Evolutionary conservation across 92 coral and sea anemone species (phyloP), one percentile per base, ranked within the genome.

Genomic region (Parazoanthus atlanticus): DNA sequence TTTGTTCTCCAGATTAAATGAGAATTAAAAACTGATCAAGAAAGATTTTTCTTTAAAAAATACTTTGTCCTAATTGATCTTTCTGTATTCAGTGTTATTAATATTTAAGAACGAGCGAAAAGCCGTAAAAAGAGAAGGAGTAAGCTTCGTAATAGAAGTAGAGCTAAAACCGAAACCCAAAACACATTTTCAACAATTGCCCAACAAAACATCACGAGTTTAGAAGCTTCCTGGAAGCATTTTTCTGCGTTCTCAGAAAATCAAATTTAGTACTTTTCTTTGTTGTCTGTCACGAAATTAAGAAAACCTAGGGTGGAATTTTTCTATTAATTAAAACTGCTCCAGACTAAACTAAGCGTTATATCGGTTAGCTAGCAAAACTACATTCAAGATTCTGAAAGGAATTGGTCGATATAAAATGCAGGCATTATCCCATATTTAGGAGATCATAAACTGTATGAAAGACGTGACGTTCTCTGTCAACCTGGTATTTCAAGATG

Each of bases 1-100:
- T 90, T 93, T 95, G 92, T 80, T 76, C 74, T 88, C 90, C 80
- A 91, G 93, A 88, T 89, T 91, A 93, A 91, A 93, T 90, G 88
- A 43, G 81, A 82, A 80, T 26, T 40, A 74, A 85, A 87, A 74
- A 86, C 29, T 43, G 33, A 61, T 43, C 80, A 82, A 76, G 70
- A 89, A 79, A 72, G 90, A 25, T 66, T 88, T n/a, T 82, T 86
- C 17, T 72, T 86, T 88, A 46, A 46, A 52, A 52, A 52, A 61
- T 23, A 61, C 74, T 80, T 84, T 73, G 43, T 17, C 76, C 89
- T 95, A 95, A 95, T 91, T 91, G 89, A 87, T 61, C 80, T 74
- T 78, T 81, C 90, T 94, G 92, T 61, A 88, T 47, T 75, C 90
- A 41, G 76, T 92, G 88, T 89, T 91, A 89, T 91, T 91, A 91